Evolutionary conservation across 2,113 vertebrate genomes (phyloP).

Genomic region (Phoxinus phoxinus): DNA sequence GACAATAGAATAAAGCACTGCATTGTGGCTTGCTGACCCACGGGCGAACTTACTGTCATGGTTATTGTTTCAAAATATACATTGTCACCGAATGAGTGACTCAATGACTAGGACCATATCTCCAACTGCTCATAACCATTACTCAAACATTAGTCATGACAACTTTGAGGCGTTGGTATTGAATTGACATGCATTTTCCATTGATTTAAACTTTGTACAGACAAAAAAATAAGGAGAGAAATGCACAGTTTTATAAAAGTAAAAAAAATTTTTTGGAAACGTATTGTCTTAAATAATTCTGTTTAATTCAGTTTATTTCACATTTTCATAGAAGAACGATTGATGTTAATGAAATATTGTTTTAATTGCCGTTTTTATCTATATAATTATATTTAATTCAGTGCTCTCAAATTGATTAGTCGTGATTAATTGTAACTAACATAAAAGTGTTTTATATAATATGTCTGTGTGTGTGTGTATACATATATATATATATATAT

Average conservation of each 20-base stretch:
- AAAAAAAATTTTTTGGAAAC: too few species aligned
- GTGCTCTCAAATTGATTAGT: too few species aligned
- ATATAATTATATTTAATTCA: not conserved
- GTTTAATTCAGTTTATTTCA: not conserved
- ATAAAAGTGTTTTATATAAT: too few species aligned
- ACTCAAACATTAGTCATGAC: slow-evolving; percentile 75
- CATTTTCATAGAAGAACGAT: not conserved
- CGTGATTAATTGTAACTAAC: too few species aligned
- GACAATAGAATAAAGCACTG: slow-evolving; percentile 64
- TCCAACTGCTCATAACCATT: slow-evolving; percentile 56
- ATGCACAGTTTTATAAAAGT: not conserved
- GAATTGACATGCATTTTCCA: slow-evolving; percentile 4
- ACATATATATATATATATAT: too few species aligned
- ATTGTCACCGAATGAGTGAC: slow-evolving; percentile 61
- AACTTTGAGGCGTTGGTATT: slow-evolving; percentile 39
- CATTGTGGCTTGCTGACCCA: slow-evolving; percentile 63
- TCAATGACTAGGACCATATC: slow-evolving; percentile 57
- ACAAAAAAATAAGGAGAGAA: not conserved
- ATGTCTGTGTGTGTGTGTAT: too few species aligned
- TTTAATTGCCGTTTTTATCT: not conserved
- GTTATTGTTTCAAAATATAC: slow-evolving; percentile 60
- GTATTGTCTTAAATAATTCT: not conserved
- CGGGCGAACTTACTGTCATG: slow-evolving; percentile 60
- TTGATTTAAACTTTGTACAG: not conserved
- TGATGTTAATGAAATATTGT: not conserved